A percentile compares a stretch with the other conserved stretches of the same genome.
These are phyloP conservation scores for Xiphophorus couchianus DNA, from an alignment of 2,113 vertebrate species.

Conservation along the genomic window DNA sequence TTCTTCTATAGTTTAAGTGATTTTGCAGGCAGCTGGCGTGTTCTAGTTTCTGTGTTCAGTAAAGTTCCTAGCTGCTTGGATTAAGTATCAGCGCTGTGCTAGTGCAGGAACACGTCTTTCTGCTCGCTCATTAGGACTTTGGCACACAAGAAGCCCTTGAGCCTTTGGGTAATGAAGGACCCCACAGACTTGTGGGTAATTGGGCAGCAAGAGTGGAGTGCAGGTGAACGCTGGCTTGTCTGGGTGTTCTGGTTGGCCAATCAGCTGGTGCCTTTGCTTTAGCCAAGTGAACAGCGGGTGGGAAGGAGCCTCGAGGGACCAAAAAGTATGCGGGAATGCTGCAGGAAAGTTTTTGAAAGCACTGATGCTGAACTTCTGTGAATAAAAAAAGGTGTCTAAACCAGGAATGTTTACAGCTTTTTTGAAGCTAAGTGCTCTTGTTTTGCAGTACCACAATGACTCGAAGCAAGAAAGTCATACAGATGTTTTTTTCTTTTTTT, in stretches of 20 bases:
- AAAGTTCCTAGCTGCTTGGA: constrained; percentile 24
- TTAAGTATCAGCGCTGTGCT: constrained; percentile 30
- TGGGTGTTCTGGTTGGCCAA: constrained; percentile 78
- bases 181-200: constrained; percentile 76
- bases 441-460: constrained; percentile 22
- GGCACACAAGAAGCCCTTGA: constrained; percentile 68
- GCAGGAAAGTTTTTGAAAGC: constrained; percentile 63
- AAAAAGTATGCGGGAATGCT: constrained; percentile 42
- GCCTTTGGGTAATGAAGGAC: constrained; percentile 76
- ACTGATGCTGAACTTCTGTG: constrained; percentile 60
- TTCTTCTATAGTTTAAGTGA: constrained; percentile 1
- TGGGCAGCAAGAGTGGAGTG: constrained; percentile 72
- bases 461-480: constrained; percentile 30
- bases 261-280: constrained; percentile 65
- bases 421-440: constrained; percentile 17
- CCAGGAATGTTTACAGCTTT: constrained; percentile 52
- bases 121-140: constrained; percentile 70
- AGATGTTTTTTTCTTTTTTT: constrained; percentile 24
- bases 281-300: constrained; percentile 58
- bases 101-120: constrained; percentile 47
- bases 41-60: constrained; percentile 11
- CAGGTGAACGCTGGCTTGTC: constrained; percentile 75
- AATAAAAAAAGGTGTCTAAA: constrained; percentile 32
- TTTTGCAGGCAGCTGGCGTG: constrained; percentile 22
- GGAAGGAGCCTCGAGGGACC: constrained; percentile 55